Evolutionary conservation across 2,113 vertebrate genomes (phyloP), one percentile per base, ranked within the genome.

Genomic region (Phainopepla nitens): DNA sequence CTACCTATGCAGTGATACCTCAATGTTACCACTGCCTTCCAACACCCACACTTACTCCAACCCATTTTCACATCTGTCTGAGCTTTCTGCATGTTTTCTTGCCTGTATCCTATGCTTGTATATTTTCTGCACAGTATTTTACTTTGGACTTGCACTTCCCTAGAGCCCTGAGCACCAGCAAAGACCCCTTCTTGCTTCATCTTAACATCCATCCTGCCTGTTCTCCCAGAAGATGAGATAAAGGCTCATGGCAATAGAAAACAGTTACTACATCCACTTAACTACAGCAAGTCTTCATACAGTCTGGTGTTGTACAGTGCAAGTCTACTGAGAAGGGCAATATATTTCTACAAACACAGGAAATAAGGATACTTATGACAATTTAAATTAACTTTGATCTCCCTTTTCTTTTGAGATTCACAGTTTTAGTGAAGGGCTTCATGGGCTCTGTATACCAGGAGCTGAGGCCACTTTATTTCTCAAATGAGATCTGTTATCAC

Each of bases 401-500:
- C n/a, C 42, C 50, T 75, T 61, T 82, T 62, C 51, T 66, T 93
- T 66, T 31, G 29, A 75, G 49, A 79, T 64, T 91, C 82, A 82
- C 65, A 51, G 39, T 89, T 96, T 94, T 64, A 76, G 75, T 44
- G 11, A 78, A 89, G 51, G 69, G 45, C 42, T 91, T 72, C 68
- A 53, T 71, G 56, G 87, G 65, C 72, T 94, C 72, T 61, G 65
- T 54, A 66, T 61, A 95, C 70, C 60, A 79, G 66, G 47, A 72
- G 60, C 78, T 77, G 77, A 90, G 82, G 68, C 54, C 62, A 61
- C 68, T 81, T 93, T 71, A 57, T 84, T 90, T 94, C 94, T 90
- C 61, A 71, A 70, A 70, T 36, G 81, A 92, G 68, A 92, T 91
- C n/a, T 66, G 33, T 70, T 78, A 71, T 35, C 70, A 88, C 15